Conservation (phyloP, 2,113 vertebrate species). For the Ellobius talpinus region DNA sequence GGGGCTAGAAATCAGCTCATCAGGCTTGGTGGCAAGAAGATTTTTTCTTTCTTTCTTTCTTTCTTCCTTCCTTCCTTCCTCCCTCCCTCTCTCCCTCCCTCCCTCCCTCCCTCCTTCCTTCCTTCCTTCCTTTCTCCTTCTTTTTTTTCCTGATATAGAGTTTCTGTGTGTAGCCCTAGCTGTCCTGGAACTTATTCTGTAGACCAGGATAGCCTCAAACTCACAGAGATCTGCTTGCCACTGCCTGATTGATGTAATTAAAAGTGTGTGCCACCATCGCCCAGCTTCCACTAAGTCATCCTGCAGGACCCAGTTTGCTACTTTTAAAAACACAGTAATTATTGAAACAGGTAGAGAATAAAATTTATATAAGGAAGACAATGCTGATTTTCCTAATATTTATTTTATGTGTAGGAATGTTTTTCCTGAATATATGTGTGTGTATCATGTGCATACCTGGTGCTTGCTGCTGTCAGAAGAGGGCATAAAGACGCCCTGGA, state of each 20-base stretch:
- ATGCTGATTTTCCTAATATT: background rate
- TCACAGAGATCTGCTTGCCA: background rate
- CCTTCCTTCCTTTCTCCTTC: no score
- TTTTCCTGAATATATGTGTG: background rate
- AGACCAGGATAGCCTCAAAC: background rate
- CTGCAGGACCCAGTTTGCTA: background rate
- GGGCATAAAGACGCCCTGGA: background rate
- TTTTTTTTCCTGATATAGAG: no score
- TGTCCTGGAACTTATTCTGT: no score
- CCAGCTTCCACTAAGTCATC: background rate
- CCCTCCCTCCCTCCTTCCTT: no score
- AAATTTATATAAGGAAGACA: slow-evolving; percentile 22
- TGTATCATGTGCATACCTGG: background rate
- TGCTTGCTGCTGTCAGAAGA: background rate
- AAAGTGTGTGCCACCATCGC: background rate
- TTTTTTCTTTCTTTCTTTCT: no score
- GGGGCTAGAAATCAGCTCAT: background rate
- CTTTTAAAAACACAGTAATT: background rate
- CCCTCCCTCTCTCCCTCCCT: no score
- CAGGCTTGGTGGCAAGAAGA: background rate
- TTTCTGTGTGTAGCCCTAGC: no score
- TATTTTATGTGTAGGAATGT: background rate
- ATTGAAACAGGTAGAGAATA: background rate
- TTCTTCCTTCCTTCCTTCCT: no score
- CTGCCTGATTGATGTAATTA: background rate